A percentile compares a stretch with the other conserved stretches of the same genome.
Conservation (phyloP, 2,113 vertebrate genomes). For the Hymenochirus boettgeri region DNA sequence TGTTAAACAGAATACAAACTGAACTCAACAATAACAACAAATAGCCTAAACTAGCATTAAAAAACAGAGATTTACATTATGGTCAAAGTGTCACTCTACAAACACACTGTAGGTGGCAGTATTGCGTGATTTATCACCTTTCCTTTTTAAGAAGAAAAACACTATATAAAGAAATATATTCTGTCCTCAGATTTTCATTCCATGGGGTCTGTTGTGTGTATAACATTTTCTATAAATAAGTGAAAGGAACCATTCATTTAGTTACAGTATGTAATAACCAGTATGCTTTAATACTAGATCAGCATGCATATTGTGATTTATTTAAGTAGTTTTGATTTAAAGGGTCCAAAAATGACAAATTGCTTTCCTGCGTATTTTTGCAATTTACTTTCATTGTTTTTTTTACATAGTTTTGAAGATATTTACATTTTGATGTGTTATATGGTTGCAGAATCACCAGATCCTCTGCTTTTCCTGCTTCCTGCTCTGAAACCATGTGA, state of each 20-base stretch:
- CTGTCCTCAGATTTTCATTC: conserved; percentile 46
- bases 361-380: too few species aligned
- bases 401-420: too few species aligned
- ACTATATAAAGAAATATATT: conserved; percentile 36
- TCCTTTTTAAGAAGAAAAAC: conserved; percentile 15
- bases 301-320: conserved; percentile 42
- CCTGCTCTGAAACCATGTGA: too few species aligned
- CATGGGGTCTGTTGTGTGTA: conserved; percentile 48
- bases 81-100: too few species aligned
- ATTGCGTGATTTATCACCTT: conserved; percentile 57
- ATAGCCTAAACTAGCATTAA: too few species aligned
- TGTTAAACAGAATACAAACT: too few species aligned
- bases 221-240: conserved; percentile 43
- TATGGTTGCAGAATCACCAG: too few species aligned
- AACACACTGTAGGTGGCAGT: conserved; percentile 67
- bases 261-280: conserved; percentile 25
- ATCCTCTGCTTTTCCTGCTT: too few species aligned
- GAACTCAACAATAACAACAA: too few species aligned
- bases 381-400: too few species aligned
- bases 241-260: conserved; percentile 30
- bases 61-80: too few species aligned
- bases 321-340: conserved; percentile 43
- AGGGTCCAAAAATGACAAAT: conserved; percentile 21
- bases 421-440: too few species aligned
- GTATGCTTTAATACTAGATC: conserved; percentile 42